These are phyloP conservation scores for Ormyrus thymus DNA, from an alignment of 2,888 invertebrate genomes.

Conservation along the genomic window DNA sequence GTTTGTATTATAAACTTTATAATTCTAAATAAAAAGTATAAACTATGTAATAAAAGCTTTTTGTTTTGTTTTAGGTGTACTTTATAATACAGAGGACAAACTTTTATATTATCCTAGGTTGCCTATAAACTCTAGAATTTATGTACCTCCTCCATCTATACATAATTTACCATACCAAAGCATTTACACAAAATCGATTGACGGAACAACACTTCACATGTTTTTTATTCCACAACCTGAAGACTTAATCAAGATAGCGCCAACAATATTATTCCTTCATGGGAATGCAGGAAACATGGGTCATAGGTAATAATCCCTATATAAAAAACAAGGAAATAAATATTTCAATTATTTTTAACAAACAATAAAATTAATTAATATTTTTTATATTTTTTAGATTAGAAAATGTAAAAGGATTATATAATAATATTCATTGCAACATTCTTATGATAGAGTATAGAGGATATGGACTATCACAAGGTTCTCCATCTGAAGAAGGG, in stretches of 20 bases:
- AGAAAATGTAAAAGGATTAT: conserved; percentile 91
- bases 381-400: conserved; percentile 77
- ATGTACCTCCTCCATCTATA: conserved; percentile 90
- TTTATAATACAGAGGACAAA: conserved; percentile 91
- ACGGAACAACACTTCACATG: conserved; percentile 87
- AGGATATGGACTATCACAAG: conserved; percentile 95
- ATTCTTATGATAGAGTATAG: conserved; percentile 95
- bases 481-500: conserved; percentile 90
- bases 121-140: conserved; percentile 91
- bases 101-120: conserved; percentile 92
- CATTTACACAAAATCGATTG: conserved; percentile 83
- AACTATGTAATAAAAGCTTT: conserved; percentile 8
- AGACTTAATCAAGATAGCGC: conserved; percentile 81
- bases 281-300: conserved; percentile 99
- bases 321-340: conserved; percentile 7
- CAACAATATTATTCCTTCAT: conserved; percentile 93
- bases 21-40: neutral
- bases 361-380: neutral
- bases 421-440: conserved; percentile 88
- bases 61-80: conserved; percentile 78
- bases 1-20: conserved; percentile 68
- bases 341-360: neutral
- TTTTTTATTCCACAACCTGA: conserved; percentile 87
- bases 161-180: conserved; percentile 92
- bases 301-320: conserved; percentile 79